Conservation (phyloP, 2,113 vertebrate genomes). For the Heterotis niloticus region DNA sequence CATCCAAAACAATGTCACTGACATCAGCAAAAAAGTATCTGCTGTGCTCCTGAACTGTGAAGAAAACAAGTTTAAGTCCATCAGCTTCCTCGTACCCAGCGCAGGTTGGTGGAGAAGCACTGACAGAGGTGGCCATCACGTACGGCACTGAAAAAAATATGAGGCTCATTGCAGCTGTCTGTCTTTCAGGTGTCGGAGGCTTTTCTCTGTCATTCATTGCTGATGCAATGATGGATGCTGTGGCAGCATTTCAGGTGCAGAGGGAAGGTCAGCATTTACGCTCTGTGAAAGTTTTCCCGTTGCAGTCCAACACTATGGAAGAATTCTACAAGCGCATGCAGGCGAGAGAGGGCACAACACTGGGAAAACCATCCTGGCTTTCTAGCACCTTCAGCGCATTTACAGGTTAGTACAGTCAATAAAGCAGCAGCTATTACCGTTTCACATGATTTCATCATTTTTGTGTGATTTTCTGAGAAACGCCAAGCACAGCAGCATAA, state of each 20-base stretch:
- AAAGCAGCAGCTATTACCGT: too few species aligned
- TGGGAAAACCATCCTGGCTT: neutral
- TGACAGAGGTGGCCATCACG: too few species aligned
- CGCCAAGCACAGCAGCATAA: too few species aligned
- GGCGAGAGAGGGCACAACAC: constrained; percentile 47
- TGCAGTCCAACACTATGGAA: constrained; percentile 63
- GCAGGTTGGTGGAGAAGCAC: constrained; percentile 67
- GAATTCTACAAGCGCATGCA: constrained; percentile 73
- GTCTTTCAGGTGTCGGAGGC: too few species aligned
- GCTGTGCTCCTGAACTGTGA: constrained; percentile 69
- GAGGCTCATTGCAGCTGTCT: too few species aligned
- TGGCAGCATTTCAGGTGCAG: constrained; percentile 68
- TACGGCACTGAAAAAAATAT: too few species aligned
- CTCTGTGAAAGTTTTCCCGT: constrained; percentile 77
- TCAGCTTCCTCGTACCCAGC: constrained; percentile 82
- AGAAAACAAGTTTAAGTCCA: constrained; percentile 51
- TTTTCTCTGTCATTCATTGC: constrained; percentile 60
- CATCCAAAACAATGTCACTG: constrained; percentile 33
- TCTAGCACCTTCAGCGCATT: too few species aligned
- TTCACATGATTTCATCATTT: too few species aligned
- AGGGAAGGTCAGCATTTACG: constrained; percentile 42
- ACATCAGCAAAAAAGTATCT: constrained; percentile 43
- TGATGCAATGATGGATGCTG: constrained; percentile 67
- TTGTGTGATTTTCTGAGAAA: too few species aligned
- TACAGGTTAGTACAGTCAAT: too few species aligned